Evolutionary conservation across 2,888 invertebrate species (phyloP), one percentile per base, ranked within the genome.

Genomic region (Andrena chrysosceles): DNA sequence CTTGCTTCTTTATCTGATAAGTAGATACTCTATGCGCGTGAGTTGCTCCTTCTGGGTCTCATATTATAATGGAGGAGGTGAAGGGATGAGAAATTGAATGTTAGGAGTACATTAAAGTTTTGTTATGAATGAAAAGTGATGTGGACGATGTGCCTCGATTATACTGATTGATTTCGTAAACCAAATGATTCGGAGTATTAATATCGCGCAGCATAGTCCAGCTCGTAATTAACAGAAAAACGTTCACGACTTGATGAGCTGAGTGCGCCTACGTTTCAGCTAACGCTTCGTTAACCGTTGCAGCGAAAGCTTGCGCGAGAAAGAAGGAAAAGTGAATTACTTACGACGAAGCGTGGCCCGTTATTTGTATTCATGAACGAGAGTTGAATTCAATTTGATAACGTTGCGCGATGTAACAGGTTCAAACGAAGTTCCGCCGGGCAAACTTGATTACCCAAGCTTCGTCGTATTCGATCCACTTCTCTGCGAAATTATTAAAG

Each of bases 341-440:
- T 62, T 16, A 16, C 62, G 42, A 42, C 42, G 62, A 62, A 7
- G 5, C 33, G 29, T 20, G n/a, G 33, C 10, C 13, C 10, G 33
- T 26, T 64, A n/a, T 54, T 49, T 23, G 60, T 52, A 26, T 62
- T 20, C 62, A 29, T 10, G 60, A 54, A 59, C 67, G n/a, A 31
- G 26, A 42, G 31, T 10, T 48, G 23, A 68, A 77, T 77, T 62
- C 77, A 48, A 78, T 78, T 63, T 26, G 31, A 67, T 68, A 54
- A 77, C 63, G 33, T 68, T 52, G 54, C 31, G 16, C 60, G 62
- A 69, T 63, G 62, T 63, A 29, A 68, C 31, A 64, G 64, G 56
- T 79, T 78, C 42, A 31, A 78, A 67, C 60, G 62, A 33, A 49
- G 35, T 59, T 29, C 49, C 29, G 16, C 8, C 10, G 7, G 7